A percentile compares a stretch with the other conserved stretches of the same genome.
Evolutionary conservation across 2,113 vertebrate species (phyloP).

Genomic region (Recurvirostra avosetta): DNA sequence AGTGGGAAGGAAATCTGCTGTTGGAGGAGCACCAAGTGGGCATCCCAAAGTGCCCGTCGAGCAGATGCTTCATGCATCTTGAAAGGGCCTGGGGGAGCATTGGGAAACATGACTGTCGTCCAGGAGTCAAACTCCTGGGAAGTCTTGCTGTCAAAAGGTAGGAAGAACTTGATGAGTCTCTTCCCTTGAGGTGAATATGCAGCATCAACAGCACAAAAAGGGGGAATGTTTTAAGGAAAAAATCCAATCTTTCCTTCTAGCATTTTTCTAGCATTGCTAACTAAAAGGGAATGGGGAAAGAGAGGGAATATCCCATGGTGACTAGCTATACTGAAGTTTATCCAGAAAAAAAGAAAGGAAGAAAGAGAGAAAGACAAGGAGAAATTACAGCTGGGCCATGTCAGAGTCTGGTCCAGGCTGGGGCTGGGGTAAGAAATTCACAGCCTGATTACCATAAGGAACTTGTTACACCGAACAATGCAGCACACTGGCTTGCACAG

Average conservation of each 20-base stretch:
- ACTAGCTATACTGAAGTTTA: background rate
- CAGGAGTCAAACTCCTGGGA: background rate
- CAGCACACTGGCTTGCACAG: background rate
- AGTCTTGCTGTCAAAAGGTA: background rate
- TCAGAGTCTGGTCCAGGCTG: background rate
- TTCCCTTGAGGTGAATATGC: background rate
- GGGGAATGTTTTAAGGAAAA: background rate
- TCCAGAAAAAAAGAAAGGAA: background rate
- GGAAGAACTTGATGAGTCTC: background rate
- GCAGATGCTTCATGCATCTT: background rate
- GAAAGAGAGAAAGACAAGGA: background rate
- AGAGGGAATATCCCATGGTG: background rate
- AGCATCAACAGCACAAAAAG: background rate
- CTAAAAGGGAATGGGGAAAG: background rate
- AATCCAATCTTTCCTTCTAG: background rate
- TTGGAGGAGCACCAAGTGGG: background rate
- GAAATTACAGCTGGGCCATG: background rate
- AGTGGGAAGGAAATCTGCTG: background rate
- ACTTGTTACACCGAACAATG: background rate
- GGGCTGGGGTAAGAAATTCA: background rate
- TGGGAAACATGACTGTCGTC: background rate
- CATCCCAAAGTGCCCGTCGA: background rate
- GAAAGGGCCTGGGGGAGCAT: background rate
- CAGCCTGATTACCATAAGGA: background rate
- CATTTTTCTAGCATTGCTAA: background rate